A percentile compares a stretch with the other conserved stretches of the same genome.
These are phyloP conservation scores for Aradus depressus DNA, from an alignment of 2,888 invertebrate species.

Conservation along the genomic window DNA sequence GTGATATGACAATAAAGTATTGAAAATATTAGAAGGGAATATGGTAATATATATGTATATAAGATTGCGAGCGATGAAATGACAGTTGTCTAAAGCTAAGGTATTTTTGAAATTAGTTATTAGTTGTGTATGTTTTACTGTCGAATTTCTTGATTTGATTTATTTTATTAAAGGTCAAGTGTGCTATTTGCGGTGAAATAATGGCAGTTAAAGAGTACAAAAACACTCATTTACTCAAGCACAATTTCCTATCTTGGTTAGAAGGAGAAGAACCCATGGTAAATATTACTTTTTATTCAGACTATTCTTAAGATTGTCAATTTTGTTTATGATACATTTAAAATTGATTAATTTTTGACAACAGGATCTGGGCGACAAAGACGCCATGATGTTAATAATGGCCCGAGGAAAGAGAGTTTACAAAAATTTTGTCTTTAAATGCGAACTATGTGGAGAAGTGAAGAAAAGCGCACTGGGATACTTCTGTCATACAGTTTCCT, in stretches of 20 bases:
- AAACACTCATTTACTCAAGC: slow-evolving; percentile 42
- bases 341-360: slow-evolving; percentile 28
- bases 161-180: slow-evolving; percentile 19
- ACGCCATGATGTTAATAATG: slow-evolving; percentile 41
- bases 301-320: neutral
- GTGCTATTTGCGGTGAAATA: slow-evolving; percentile 37
- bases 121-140: neutral
- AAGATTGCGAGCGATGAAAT: neutral
- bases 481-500: slow-evolving; percentile 48
- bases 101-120: neutral
- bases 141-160: neutral
- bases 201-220: slow-evolving; percentile 39
- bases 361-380: slow-evolving; percentile 45
- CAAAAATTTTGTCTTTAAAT: slow-evolving; percentile 36
- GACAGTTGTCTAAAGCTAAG: neutral
- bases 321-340: neutral
- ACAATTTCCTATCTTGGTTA: slow-evolving; percentile 49
- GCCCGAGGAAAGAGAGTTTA: slow-evolving; percentile 36
- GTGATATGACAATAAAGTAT: no score
- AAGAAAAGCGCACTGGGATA: slow-evolving; percentile 48
- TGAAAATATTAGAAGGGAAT: no score
- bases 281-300: slow-evolving; percentile 32
- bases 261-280: slow-evolving; percentile 44
- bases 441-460: slow-evolving; percentile 42
- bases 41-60: no score